These are phyloP conservation scores for Basileuterus tristriatus DNA, from an alignment of 2,797 vertebrate species.

Conservation along the genomic window DNA sequence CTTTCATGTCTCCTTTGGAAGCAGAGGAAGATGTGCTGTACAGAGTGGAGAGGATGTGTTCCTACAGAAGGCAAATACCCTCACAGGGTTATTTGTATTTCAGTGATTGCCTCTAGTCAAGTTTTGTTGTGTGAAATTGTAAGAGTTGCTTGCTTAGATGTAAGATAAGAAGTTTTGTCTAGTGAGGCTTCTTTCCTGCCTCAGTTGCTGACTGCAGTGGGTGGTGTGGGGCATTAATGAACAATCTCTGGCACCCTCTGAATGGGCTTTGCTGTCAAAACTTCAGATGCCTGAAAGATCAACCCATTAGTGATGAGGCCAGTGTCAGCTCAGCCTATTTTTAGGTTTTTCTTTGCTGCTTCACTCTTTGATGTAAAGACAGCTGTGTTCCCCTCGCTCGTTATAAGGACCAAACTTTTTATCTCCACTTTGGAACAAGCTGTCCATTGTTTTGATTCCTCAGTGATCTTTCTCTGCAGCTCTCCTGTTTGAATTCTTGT, in stretches of 20 bases:
- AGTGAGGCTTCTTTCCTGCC: neutral
- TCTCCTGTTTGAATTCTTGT: constrained; percentile 19
- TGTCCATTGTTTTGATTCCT: constrained; percentile 22
- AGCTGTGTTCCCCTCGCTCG: constrained; percentile 26
- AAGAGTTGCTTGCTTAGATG: neutral
- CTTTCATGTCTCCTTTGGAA: neutral
- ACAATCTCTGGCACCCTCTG: constrained; percentile 19
- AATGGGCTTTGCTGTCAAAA: constrained; percentile 38
- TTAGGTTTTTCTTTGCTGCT: constrained; percentile 10
- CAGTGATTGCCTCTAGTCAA: neutral
- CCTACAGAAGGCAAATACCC: neutral
- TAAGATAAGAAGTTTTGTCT: neutral
- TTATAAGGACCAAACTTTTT: constrained; percentile 6
- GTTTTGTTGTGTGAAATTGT: neutral
- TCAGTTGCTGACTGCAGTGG: neutral
- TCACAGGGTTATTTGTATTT: neutral
- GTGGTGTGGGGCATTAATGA: neutral
- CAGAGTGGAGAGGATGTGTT: neutral
- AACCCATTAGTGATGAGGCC: neutral
- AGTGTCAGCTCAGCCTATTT: neutral
- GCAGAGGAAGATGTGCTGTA: neutral
- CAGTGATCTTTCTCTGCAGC: neutral
- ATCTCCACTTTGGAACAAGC: constrained; percentile 42
- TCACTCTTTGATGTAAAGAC: constrained; percentile 48
- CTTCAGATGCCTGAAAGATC: constrained; percentile 25